Percentiles rank a stretch among this genome's conserved stretches.
These are phyloP conservation scores for Hypotaenidia okinawae DNA, from an alignment of 2,797 vertebrate species.

Conservation along the genomic window DNA sequence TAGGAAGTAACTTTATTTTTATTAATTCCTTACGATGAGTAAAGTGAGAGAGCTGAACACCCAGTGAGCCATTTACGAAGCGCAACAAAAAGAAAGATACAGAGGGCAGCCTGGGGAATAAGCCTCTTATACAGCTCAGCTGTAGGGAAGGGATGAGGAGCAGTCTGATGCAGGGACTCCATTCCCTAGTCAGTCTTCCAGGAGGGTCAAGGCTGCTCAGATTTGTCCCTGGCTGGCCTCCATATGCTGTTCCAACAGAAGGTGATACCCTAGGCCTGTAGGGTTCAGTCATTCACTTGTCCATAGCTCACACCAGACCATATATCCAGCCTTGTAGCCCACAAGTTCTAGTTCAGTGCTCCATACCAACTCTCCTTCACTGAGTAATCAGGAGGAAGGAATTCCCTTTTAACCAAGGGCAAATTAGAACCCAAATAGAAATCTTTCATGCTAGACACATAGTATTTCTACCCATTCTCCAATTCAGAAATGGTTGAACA, in stretches of 20 bases:
- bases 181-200: background rate
- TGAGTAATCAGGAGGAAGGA: background rate
- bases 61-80: background rate
- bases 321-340: background rate
- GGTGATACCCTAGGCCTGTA: background rate
- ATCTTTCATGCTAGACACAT: background rate
- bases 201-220: background rate
- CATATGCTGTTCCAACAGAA: background rate
- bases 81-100: background rate
- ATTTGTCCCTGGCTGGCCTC: background rate
- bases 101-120: background rate
- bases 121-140: background rate
- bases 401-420: background rate
- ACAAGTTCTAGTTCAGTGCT: background rate
- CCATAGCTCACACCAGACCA: background rate
- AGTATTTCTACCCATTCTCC: background rate
- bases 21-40: background rate
- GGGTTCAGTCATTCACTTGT: background rate
- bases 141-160: background rate
- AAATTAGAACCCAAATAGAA: background rate
- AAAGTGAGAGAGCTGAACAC: background rate
- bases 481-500: background rate
- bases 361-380: background rate
- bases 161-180: background rate
- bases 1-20: background rate